Percentiles rank a stretch among this genome's conserved stretches.
These are phyloP conservation scores for Serrognathus titanus DNA, from an alignment of 2,888 invertebrate species.

Conservation along the genomic window DNA sequence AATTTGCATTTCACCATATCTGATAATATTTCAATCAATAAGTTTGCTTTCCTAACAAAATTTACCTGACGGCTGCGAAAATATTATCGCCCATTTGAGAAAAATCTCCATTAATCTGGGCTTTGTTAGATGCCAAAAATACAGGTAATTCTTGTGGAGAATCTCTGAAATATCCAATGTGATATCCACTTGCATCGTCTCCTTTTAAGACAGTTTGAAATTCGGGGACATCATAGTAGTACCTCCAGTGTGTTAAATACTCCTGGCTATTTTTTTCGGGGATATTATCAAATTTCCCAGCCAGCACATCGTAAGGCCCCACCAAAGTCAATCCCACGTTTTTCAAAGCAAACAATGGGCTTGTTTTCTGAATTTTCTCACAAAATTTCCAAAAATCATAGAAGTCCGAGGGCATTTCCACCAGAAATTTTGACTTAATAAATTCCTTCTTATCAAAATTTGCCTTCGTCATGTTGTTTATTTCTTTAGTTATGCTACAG, in stretches of 20 bases:
- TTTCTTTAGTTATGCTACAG: neutral
- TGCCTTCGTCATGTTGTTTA: neutral
- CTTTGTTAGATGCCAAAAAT: constrained; percentile 75
- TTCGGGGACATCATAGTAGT: constrained; percentile 92
- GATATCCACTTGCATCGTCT: constrained; percentile 67
- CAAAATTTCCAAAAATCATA: constrained; percentile 80
- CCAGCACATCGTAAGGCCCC: constrained; percentile 84
- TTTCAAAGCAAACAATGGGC: constrained; percentile 62
- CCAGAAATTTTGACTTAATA: constrained; percentile 72
- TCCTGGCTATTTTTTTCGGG: constrained; percentile 53
- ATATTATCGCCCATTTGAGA: constrained; percentile 72
- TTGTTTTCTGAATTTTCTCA: constrained; percentile 52
- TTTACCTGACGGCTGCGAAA: constrained; percentile 75
- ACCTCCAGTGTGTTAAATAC: constrained; percentile 83
- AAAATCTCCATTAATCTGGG: constrained; percentile 65
- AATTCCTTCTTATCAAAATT: constrained; percentile 48
- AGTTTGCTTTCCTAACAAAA: constrained; percentile 17
- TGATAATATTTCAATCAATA: too few relatives aligned
- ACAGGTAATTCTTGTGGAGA: constrained; percentile 68
- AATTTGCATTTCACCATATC: too few relatives aligned
- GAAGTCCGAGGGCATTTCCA: constrained; percentile 89
- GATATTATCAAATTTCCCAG: constrained; percentile 56
- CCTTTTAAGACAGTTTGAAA: constrained; percentile 78
- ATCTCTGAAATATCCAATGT: constrained; percentile 90
- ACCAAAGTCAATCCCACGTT: constrained; percentile 69